Evolutionary conservation across 2,797 vertebrate species (phyloP), one percentile per base, ranked within the genome.

Genomic region (Platyrinchus mystaceus): DNA sequence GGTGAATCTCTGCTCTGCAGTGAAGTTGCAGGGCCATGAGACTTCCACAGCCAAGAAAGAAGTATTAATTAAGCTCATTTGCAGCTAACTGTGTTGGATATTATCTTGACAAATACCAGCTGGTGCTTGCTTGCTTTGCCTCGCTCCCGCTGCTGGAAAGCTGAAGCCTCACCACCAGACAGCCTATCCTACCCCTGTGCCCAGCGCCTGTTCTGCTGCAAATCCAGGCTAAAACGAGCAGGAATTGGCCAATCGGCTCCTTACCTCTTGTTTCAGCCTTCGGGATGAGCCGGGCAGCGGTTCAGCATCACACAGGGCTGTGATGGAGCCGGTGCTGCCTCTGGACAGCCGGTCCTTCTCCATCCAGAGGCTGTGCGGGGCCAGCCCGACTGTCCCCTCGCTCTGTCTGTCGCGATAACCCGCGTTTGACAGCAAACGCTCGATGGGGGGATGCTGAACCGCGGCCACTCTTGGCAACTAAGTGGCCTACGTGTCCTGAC

Each of bases 221-320:
- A 41, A 83, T 62, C 47, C 13, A 8, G 2, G 80, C 28, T 94
- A 46, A 84, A 89, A 69, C 0, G 2, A 70, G 77, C 41, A 82
- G 46, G 56, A 89, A 43, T 39, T 20, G 84, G 63, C 37, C 76
- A 53, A 0, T 0, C 22, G 41, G 59, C 30, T 43, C 63, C 95
- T 96, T 91, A 96, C 92, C 94, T 94, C 64, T 62, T 12, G 10
- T 68, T 59, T 8, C 27, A 12, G 44, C 46, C 86, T 56, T 5
- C 0, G 0, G 73, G 41, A 6, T 34, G 79, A 85, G 50, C 58
- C 2, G 0, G 74, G 44, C 71, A 79, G 68, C 0, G 7, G 44
- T 24, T 66, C 74, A 83, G 75, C 77, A 24, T 27, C 3, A 14
- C 71, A 12, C 19, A 32, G 56, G 66, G 77, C 49, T 47, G 53